Evolutionary conservation across 2,888 invertebrate species (phyloP).

Genomic region (Microplitis deprimator): DNA sequence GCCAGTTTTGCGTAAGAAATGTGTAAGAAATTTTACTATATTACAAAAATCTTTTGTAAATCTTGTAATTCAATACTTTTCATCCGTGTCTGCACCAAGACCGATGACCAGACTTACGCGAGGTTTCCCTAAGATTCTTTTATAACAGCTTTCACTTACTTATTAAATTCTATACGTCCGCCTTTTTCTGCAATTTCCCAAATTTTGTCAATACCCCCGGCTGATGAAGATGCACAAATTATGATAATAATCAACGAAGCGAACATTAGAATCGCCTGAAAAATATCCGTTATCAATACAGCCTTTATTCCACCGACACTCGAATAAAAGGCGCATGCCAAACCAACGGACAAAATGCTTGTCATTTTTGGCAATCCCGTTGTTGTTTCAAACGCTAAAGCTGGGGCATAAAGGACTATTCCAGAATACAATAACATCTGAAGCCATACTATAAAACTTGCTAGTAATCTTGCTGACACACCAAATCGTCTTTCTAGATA

Average conservation of each 20-base stretch:
- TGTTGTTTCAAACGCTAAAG: constrained; percentile 89
- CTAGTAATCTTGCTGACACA: constrained; percentile 80
- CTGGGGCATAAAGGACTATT: constrained; percentile 94
- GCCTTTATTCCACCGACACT: constrained; percentile 93
- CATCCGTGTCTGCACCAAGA: too few species aligned
- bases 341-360: constrained; percentile 82
- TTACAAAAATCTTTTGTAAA: too few species aligned
- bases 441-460: constrained; percentile 87
- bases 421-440: constrained; percentile 94
- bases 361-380: constrained; percentile 82
- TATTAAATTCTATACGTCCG: constrained; percentile 80
- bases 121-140: too few species aligned
- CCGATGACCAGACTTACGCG: too few species aligned
- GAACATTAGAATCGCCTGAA: constrained; percentile 90
- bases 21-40: too few species aligned
- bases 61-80: too few species aligned
- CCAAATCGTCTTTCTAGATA: constrained; percentile 93
- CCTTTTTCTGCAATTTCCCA: constrained; percentile 81
- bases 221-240: constrained; percentile 79
- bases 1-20: too few species aligned
- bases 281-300: constrained; percentile 88
- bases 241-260: constrained; percentile 86
- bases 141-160: constrained; percentile 71
- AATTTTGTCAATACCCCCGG: constrained; percentile 81
- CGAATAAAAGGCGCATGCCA: constrained; percentile 90